Evolutionary conservation across 2,888 invertebrate genomes (phyloP).

Genomic region (Erannis defoliaria): DNA sequence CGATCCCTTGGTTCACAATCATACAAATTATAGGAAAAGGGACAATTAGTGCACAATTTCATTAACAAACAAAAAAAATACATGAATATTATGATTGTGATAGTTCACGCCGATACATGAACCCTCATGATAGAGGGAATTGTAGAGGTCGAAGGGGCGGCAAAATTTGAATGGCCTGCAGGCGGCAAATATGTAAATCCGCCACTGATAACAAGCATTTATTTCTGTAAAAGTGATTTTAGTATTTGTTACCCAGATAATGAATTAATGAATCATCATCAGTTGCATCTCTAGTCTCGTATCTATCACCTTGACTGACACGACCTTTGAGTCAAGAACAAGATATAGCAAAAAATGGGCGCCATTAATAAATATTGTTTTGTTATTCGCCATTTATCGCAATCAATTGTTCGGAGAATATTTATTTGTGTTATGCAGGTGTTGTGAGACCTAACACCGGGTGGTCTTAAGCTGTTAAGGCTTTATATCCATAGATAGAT

Average conservation of each 20-base stretch:
- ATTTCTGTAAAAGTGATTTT: no score
- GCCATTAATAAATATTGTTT: slow-evolving; percentile 48
- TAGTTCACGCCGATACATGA: no score
- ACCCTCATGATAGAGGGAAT: no score
- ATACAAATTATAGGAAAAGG: no score
- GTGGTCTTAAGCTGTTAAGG: slow-evolving; percentile 17
- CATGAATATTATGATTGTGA: no score
- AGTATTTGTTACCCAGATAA: slow-evolving; percentile 1
- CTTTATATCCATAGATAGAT: slow-evolving; percentile 17
- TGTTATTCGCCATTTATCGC: slow-evolving; percentile 43
- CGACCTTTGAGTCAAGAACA: slow-evolving; percentile 21
- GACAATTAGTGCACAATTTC: no score
- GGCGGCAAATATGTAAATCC: no score
- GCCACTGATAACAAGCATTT: no score
- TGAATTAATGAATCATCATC: slow-evolving; percentile 16
- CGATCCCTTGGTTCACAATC: no score
- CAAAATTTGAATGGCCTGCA: no score
- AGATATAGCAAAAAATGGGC: slow-evolving; percentile 40
- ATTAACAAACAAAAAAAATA: no score
- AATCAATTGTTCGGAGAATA: slow-evolving; percentile 45
- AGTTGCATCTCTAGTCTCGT: slow-evolving; percentile 12
- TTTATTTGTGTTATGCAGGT: slow-evolving; percentile 40
- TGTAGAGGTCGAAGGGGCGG: no score
- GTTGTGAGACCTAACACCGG: slow-evolving; percentile 22
- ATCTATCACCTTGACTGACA: slow-evolving; percentile 24